Evolutionary conservation across 2,113 vertebrate genomes (phyloP).

Genomic region (Labeo catla): DNA sequence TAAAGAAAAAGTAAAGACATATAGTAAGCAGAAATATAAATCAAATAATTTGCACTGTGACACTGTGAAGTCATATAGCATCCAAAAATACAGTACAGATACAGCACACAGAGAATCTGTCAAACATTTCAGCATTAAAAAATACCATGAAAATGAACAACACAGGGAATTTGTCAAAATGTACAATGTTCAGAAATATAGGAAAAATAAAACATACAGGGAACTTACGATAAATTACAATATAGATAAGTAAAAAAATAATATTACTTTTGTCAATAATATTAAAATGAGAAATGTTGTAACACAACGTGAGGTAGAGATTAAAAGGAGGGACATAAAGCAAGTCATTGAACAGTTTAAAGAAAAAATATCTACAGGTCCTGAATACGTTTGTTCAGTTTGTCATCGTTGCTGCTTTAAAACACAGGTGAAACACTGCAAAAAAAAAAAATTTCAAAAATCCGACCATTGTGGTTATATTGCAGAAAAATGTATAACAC

Average conservation of each 20-base stretch:
- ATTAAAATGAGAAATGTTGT: background rate
- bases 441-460: background rate
- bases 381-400: constrained; percentile 22
- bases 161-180: too few relatives aligned
- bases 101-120: background rate
- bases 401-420: too few relatives aligned
- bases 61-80: background rate
- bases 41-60: background rate
- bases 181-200: too few relatives aligned
- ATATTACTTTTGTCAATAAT: background rate
- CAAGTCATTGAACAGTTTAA: constrained; percentile 22
- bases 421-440: too few relatives aligned
- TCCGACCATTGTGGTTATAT: background rate
- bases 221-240: too few relatives aligned
- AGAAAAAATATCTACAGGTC: constrained; percentile 19
- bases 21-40: background rate
- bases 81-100: background rate
- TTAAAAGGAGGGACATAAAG: background rate
- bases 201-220: too few relatives aligned
- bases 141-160: background rate
- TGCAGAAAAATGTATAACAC: constrained; percentile 26
- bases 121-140: too few relatives aligned
- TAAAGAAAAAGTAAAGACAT: background rate
- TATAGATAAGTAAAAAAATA: too few relatives aligned
- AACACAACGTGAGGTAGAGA: background rate